These are phyloP conservation scores for Megaleporinus macrocephalus DNA, from an alignment of 2,113 vertebrate species.

Conservation along the genomic window DNA sequence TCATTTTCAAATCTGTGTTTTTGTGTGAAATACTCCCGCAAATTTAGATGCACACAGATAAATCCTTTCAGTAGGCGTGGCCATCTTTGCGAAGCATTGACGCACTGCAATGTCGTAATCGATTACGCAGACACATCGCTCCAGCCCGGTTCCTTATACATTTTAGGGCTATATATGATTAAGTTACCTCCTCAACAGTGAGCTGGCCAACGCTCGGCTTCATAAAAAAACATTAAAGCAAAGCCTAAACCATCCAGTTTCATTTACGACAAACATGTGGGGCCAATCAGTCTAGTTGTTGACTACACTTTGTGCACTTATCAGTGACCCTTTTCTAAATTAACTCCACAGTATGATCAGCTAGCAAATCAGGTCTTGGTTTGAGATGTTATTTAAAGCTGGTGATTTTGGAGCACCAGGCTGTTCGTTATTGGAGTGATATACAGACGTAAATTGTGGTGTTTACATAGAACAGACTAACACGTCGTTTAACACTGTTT, in stretches of 20 bases:
- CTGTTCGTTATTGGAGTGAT: conserved; percentile 22
- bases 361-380: neutral
- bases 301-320: neutral
- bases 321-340: no score
- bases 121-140: no score
- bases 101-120: no score
- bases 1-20: no score
- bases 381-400: neutral
- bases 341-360: neutral
- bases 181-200: no score
- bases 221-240: neutral
- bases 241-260: neutral
- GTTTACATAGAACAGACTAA: conserved; percentile 14
- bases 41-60: no score
- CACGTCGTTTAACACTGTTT: conserved; percentile 15
- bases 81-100: no score
- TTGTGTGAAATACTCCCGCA: no score
- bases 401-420: neutral
- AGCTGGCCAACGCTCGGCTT: no score
- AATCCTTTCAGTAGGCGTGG: no score
- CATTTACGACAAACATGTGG: neutral
- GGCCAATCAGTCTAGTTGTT: neutral
- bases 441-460: conserved; percentile 30
- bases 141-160: no score
- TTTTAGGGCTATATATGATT: no score